phyloP scores from a whole-genome alignment of 2,888 invertebrate genomes.

The Folsomia manolachei region DNA sequence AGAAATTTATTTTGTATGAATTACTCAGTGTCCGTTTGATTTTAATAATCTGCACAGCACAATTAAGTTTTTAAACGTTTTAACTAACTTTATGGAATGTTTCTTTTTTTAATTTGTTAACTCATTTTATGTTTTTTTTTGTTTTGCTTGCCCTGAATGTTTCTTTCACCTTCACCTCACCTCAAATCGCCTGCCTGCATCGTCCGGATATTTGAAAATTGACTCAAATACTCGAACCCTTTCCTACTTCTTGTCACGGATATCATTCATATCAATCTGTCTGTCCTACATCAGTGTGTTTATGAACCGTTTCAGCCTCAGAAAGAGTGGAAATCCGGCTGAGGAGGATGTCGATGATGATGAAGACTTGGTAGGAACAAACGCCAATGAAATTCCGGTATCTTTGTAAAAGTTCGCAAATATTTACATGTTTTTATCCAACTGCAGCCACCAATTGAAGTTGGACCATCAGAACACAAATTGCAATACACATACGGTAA shows the following conservation, averaged over 20 bases:
- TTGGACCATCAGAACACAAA: conserved; percentile 82
- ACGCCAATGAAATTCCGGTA: not conserved
- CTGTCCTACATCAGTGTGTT: conserved; percentile 43
- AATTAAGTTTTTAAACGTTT: too few relatives aligned
- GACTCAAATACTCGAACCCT: too few relatives aligned
- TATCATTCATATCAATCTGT: not conserved
- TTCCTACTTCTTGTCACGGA: too few relatives aligned
- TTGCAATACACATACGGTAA: conserved; percentile 86
- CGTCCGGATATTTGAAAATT: not conserved
- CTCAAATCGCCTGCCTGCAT: conserved; percentile 6
- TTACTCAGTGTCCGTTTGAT: too few relatives aligned
- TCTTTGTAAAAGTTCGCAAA: not conserved
- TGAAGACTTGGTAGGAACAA: conserved; percentile 46
- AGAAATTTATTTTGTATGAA: too few relatives aligned
- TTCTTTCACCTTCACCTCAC: not conserved
- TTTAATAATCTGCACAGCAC: too few relatives aligned
- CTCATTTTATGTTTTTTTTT: conserved; percentile 9
- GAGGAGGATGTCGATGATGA: conserved; percentile 50
- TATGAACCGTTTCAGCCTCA: conserved; percentile 49
- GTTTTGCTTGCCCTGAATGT: conserved; percentile 10
- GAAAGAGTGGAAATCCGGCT: conserved; percentile 39
- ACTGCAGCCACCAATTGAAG: conserved; percentile 63
- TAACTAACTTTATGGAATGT: too few relatives aligned
- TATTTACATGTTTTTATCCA: too few relatives aligned
- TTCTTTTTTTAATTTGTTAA: too few relatives aligned